A percentile compares a stretch with the other conserved stretches of the same genome.
Conservation (phyloP, 2,797 vertebrate species). For the Phataginus tricuspis region DNA sequence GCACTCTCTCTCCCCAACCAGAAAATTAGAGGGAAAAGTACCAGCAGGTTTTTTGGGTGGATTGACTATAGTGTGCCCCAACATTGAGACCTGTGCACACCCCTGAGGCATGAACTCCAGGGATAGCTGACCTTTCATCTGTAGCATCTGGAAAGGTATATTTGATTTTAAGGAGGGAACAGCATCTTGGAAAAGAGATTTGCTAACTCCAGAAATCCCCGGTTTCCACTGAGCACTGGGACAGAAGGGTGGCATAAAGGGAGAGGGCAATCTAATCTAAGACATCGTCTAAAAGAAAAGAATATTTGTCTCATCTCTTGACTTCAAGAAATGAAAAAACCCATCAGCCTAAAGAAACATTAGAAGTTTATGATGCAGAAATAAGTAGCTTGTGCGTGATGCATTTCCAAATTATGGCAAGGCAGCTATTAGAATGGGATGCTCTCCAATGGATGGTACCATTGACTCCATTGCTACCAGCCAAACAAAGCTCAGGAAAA, state of each 20-base stretch:
- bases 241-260: not conserved
- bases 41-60: not conserved
- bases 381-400: conserved; percentile 84
- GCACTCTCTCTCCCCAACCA: not conserved
- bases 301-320: conserved; percentile 78
- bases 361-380: conserved; percentile 88
- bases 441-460: conserved; percentile 73
- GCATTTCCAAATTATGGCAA: conserved; percentile 80
- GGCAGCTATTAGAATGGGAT: conserved; percentile 81
- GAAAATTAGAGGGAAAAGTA: not conserved
- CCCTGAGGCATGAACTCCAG: not conserved
- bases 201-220: conserved; percentile 67
- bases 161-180: not conserved
- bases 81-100: not conserved
- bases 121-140: not conserved
- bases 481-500: conserved; percentile 79
- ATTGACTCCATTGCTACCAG: conserved; percentile 74
- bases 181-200: conserved; percentile 19
- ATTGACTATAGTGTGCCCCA: not conserved
- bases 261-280: conserved; percentile 70
- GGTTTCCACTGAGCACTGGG: conserved; percentile 52
- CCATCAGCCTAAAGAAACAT: conserved; percentile 85
- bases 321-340: conserved; percentile 80
- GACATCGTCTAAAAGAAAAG: conserved; percentile 56
- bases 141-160: not conserved